Evolutionary conservation across 2,113 vertebrate genomes (phyloP).

Genomic region (Stictonetta naevosa): DNA sequence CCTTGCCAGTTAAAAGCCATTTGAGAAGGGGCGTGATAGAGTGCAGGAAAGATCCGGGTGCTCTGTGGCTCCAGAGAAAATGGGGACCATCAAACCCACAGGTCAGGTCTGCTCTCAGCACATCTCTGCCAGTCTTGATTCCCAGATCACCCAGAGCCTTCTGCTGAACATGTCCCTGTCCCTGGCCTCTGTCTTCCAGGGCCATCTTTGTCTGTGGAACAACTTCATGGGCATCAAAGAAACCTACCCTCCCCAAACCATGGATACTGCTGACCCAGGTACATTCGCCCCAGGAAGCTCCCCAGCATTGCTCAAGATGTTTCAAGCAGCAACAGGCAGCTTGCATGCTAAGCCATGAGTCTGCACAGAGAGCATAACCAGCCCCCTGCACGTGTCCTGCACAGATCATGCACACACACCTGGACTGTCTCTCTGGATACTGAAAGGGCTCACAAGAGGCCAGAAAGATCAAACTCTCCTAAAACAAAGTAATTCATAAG

Average conservation of each 20-base stretch:
- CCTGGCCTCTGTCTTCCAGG: neutral
- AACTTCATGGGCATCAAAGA: neutral
- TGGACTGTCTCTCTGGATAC: neutral
- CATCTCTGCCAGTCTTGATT: neutral
- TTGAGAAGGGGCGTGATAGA: neutral
- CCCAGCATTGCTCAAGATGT: neutral
- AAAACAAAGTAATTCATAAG: neutral
- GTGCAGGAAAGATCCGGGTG: neutral
- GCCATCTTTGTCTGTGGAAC: neutral
- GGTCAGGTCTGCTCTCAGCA: neutral
- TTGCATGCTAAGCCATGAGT: too few species aligned
- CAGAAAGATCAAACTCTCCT: neutral
- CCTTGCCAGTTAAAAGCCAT: neutral
- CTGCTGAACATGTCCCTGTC: neutral
- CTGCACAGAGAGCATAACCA: neutral
- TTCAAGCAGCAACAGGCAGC: neutral
- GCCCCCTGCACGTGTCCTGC: neutral
- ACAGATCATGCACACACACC: too few species aligned
- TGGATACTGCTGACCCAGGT: neutral
- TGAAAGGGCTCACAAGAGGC: neutral
- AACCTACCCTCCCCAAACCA: neutral
- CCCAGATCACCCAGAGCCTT: neutral
- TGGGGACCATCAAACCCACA: neutral
- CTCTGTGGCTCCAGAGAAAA: neutral
- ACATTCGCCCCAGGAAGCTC: neutral